Evolutionary conservation across 1,140 invertebrate species (phyloP), one percentile per base, ranked within the genome.

Genomic region (Lethocerus indicus): DNA sequence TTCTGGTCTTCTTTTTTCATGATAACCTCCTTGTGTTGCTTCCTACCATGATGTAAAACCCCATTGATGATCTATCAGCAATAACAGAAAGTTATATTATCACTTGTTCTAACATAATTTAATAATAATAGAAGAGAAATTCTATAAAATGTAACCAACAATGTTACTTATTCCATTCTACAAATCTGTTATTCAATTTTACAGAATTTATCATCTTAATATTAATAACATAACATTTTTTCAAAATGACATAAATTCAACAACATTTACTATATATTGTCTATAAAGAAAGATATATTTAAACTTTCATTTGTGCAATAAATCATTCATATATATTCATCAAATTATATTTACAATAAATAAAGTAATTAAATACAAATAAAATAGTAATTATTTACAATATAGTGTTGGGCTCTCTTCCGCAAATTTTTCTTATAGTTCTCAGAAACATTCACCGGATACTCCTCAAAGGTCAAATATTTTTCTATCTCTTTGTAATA

Each of bases 1-100:
- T 28, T 39, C 44, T 62, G 59, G 20, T 59, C 53, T 49, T 54
- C 47, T 46, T 46, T 55, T 48, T 47, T 43, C 27, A 52, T 58
- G 25, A 62, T 52, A 27, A 62, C 61, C 39, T 56, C 54, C 47
- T 58, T 61, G 9, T 58, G 58, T 16, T 54, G 40, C 48, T 57
- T 60, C 12, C 49, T 45, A n/a, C 58, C 58, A 50, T 60, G 60
- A 23, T 53, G 57, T 18, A 62, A 42, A 28, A 48, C 53, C 20
- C 56, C 57, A 44, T 61, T 54, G 14, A 53, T 45, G 26, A 57
- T 52, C 55, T 57, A 42, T 23, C 50, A 43, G 21, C 29, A n/a
- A 43, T 43, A 24, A 43, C 7, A 24, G n/a, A 12, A n/a, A 12
- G 29, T 12, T 35, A n/a, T 12, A 35, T 12, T 12, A 9, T 35